Evolutionary conservation across 2,797 vertebrate species (phyloP), one percentile per base, ranked within the genome.

Genomic region (Rachycentron canadum): DNA sequence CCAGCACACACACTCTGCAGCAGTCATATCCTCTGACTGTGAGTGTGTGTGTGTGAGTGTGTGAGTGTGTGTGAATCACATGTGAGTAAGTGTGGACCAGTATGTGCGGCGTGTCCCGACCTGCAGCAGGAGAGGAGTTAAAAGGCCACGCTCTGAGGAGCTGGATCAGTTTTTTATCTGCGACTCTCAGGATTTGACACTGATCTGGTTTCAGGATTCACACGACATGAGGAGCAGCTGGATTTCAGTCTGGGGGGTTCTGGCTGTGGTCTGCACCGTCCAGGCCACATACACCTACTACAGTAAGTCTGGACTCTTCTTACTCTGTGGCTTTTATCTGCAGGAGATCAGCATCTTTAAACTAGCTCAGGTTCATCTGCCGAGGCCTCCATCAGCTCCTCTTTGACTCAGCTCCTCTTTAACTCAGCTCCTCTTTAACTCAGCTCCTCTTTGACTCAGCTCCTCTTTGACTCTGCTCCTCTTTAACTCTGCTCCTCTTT

Each of bases 101-200:
- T 38, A 26, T 40, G 55, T 17, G 67, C 47, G 3, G 86, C 93
- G 52, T 90, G 94, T 91, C 13, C 52, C 59, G 82, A 85, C 94
- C 84, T 93, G 94, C 92, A 85, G 87, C 69, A 49, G 79, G 3
- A 72, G 64, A 76, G 69, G 30, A 62, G 78, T 81, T 93, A 92
- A 91, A 93, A 87, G 69, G 0, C 8, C 4, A 4, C 3, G 1
- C 10, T 23, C 2, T 8, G 38, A 52, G 70, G 60, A 83, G 64
- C 30, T 1, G 34, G 2, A 26, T 7, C 5, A 76, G 4, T 69
- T 41, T 63, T 55, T 8, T 5, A n/a, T 19, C 26, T 21, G 16
- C 19, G 9, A 8, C 21, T 64, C 12, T 23, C 40, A 63, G 7
- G 19, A 16, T 57, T 16, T 1, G 14, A 62, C 30, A 16, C 34